A percentile compares a stretch with the other conserved stretches of the same genome.
These are phyloP conservation scores for Parambassis ranga DNA, from an alignment of 2,797 vertebrate species.

Conservation along the genomic window DNA sequence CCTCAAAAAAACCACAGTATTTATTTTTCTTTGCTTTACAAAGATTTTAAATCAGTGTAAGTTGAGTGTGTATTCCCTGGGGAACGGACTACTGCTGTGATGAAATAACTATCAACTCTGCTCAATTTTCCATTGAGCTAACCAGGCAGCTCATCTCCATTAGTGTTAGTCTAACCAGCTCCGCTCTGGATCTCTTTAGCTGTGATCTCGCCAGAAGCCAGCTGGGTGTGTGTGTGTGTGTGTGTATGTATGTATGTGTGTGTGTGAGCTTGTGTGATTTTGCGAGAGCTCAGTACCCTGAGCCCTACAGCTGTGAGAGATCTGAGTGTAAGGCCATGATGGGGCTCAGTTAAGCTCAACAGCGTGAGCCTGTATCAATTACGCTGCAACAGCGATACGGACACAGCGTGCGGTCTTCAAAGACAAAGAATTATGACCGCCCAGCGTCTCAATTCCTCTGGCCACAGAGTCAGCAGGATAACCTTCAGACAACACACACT, in stretches of 20 bases:
- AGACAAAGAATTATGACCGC: slow-evolving; percentile 73
- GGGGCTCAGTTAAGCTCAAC: slow-evolving; percentile 77
- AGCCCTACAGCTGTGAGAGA: slow-evolving; percentile 75
- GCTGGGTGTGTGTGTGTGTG: slow-evolving; percentile 52
- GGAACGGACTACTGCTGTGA: slow-evolving; percentile 62
- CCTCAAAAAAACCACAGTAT: slow-evolving; percentile 18
- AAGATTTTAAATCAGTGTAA: slow-evolving; percentile 56
- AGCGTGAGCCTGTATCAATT: slow-evolving; percentile 79
- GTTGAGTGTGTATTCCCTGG: slow-evolving; percentile 43
- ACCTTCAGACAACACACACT: slow-evolving; percentile 64
- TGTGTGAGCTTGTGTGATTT: slow-evolving; percentile 49
- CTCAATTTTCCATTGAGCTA: slow-evolving; percentile 75
- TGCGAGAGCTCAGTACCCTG: slow-evolving; percentile 65
- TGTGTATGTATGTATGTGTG: slow-evolving; percentile 27
- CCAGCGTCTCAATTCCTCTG: slow-evolving; percentile 57
- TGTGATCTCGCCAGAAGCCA: slow-evolving; percentile 71
- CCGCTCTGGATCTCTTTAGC: slow-evolving; percentile 68
- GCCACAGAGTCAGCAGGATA: slow-evolving; percentile 66
- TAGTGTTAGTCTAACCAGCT: slow-evolving; percentile 73
- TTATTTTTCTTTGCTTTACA: slow-evolving; percentile 33
- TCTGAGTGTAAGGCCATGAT: slow-evolving; percentile 70
- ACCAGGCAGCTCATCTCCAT: slow-evolving; percentile 79
- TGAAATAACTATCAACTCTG: slow-evolving; percentile 72
- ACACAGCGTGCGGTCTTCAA: slow-evolving; percentile 72
- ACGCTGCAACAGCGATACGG: slow-evolving; percentile 73